These are phyloP conservation scores for Taxidea taxus DNA, from an alignment of 2,113 vertebrate genomes.

Conservation along the genomic window DNA sequence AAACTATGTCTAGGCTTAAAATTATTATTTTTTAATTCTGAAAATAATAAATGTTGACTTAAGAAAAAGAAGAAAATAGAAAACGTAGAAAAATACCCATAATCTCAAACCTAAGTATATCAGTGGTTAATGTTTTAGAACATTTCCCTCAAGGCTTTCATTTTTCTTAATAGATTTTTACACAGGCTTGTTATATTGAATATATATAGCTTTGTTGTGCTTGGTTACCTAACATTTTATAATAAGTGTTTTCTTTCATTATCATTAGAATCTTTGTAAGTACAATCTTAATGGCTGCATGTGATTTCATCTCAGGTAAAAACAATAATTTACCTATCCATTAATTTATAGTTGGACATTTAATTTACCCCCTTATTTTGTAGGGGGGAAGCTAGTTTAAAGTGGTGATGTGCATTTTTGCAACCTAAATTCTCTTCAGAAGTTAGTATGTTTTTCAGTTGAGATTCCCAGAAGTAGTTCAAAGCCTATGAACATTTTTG, in stretches of 20 bases:
- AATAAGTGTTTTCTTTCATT: background rate
- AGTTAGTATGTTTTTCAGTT: background rate
- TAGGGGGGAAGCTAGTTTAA: background rate
- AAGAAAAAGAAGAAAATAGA: background rate
- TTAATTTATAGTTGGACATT: background rate
- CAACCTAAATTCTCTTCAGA: conserved; percentile 22
- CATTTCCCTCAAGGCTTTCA: background rate
- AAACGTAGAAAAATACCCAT: conserved; percentile 1
- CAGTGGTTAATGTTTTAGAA: background rate
- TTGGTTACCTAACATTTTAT: background rate
- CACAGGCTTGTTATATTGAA: background rate
- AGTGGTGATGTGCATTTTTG: background rate
- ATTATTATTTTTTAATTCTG: background rate
- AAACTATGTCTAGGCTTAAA: background rate
- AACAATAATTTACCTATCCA: background rate
- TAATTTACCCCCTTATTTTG: background rate
- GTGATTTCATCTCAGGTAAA: background rate
- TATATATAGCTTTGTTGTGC: background rate
- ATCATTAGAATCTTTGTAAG: background rate
- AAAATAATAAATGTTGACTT: background rate
- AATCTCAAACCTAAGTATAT: conserved; percentile 14
- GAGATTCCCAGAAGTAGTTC: background rate
- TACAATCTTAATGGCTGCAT: background rate
- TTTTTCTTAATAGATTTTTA: background rate
- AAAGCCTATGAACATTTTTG: background rate